Conservation (phyloP, 2,888 invertebrate species). For the Eupithecia subfuscata region DNA sequence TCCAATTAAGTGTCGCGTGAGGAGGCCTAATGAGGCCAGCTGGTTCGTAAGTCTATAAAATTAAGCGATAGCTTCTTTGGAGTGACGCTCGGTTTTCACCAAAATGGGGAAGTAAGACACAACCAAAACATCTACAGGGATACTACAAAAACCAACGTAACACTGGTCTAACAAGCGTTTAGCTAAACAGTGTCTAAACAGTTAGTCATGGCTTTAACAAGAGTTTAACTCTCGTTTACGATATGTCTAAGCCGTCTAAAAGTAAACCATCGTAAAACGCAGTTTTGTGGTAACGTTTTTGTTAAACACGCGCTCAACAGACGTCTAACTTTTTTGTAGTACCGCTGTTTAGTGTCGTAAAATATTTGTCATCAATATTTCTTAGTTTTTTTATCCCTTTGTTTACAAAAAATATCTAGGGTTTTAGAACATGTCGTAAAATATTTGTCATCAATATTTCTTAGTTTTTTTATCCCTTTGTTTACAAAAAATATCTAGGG, state of each 20-base stretch:
- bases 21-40: slow-evolving; percentile 4
- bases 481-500: neutral
- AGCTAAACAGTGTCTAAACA: no score
- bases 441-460: neutral
- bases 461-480: neutral
- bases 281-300: no score
- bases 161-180: no score
- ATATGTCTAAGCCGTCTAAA: no score
- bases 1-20: slow-evolving; percentile 22
- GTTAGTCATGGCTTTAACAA: no score
- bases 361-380: neutral
- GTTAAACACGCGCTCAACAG: no score
- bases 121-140: no score
- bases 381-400: neutral
- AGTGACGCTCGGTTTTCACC: neutral
- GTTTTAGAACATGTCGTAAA: neutral
- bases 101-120: neutral
- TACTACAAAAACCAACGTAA: no score
- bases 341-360: no score
- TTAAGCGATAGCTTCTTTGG: neutral
- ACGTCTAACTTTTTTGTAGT: no score
- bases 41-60: neutral
- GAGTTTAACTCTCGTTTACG: no score
- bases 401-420: neutral
- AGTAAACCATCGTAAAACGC: no score